These are phyloP conservation scores for Anticlea derivata DNA, from an alignment of 2,888 invertebrate genomes.

Conservation along the genomic window DNA sequence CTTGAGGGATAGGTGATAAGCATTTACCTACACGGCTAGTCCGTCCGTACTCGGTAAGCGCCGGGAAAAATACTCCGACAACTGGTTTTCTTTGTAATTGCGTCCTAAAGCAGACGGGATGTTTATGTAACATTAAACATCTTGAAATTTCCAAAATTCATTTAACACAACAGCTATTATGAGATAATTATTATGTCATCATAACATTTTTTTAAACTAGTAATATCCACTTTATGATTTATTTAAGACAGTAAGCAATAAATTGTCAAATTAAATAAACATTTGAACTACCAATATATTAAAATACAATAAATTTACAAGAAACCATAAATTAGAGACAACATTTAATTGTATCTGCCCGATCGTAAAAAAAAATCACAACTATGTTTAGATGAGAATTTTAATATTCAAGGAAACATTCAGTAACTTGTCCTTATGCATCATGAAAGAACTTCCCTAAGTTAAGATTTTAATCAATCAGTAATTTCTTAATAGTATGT, in stretches of 20 bases:
- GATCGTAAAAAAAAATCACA: neutral
- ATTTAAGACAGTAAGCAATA: conserved; percentile 3
- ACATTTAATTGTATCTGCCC: neutral
- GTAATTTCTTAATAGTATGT: too few relatives aligned
- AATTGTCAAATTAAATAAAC: conserved; percentile 16
- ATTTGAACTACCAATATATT: neutral
- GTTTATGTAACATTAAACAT: conserved; percentile 18
- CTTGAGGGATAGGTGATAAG: too few relatives aligned
- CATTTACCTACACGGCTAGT: too few relatives aligned
- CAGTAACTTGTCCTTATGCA: too few relatives aligned
- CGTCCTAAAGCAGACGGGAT: neutral
- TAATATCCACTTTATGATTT: conserved; percentile 8
- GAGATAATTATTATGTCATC: conserved; percentile 16
- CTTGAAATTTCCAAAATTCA: conserved; percentile 5
- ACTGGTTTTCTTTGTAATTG: conserved; percentile 8
- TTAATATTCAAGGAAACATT: conserved; percentile 3
- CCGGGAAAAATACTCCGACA: neutral
- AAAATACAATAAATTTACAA: neutral
- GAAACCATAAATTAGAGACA: conserved; percentile 4
- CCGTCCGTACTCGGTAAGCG: too few relatives aligned
- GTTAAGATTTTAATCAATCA: too few relatives aligned
- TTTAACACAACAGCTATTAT: conserved; percentile 10
- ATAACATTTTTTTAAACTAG: conserved; percentile 19
- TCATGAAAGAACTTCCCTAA: too few relatives aligned
- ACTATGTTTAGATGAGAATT: conserved; percentile 1